These are phyloP conservation scores for Terebella lapidaria DNA, from an alignment of 2,888 invertebrate species.

Conservation along the genomic window DNA sequence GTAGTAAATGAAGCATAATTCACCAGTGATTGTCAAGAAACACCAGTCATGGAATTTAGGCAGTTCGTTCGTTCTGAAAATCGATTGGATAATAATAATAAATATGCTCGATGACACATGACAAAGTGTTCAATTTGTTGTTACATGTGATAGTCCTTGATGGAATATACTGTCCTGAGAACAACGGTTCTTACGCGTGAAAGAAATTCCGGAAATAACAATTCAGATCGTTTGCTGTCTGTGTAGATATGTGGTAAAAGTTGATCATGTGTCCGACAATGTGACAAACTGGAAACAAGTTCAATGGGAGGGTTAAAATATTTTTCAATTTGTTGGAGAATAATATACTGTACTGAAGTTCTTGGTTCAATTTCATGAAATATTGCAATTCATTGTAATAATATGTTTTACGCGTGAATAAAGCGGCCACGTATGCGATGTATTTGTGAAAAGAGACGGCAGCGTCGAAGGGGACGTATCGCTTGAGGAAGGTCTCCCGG, in stretches of 20 bases:
- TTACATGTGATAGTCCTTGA: too few species aligned
- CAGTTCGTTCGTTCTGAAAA: constrained; percentile 60
- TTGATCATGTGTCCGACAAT: constrained; percentile 61
- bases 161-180: too few species aligned
- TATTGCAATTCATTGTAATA: too few species aligned
- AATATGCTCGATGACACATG: too few species aligned
- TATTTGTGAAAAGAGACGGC: constrained; percentile 59
- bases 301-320: too few species aligned
- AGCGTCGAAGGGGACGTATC: constrained; percentile 60
- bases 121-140: too few species aligned
- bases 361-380: too few species aligned
- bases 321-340: too few species aligned
- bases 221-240: constrained; percentile 59
- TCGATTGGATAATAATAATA: not conserved
- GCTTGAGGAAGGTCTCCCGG: constrained; percentile 57
- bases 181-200: constrained; percentile 57
- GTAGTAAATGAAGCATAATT: not conserved
- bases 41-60: constrained; percentile 64
- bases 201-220: constrained; percentile 60
- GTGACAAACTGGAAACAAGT: constrained; percentile 55
- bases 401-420: constrained; percentile 57
- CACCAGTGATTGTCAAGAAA: constrained; percentile 58
- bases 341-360: too few species aligned
- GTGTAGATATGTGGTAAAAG: constrained; percentile 62
- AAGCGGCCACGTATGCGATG: constrained; percentile 58